Evolutionary conservation across 2,113 vertebrate genomes (phyloP), one percentile per base, ranked within the genome.

Genomic region (Tachysurus fulvidraco): DNA sequence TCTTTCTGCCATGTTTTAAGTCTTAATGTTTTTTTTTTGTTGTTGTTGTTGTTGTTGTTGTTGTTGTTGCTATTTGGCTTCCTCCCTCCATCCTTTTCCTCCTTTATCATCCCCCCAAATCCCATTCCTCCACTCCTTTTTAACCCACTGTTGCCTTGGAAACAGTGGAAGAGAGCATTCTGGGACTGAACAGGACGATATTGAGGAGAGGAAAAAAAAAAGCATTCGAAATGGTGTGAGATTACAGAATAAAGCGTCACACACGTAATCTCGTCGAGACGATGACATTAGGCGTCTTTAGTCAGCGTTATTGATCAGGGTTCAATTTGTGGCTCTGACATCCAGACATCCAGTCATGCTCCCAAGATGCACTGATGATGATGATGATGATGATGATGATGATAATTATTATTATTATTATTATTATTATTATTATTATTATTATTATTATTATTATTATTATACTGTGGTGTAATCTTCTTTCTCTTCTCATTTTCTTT

Each of bases 151-250:
- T 88, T 83, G 86, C 88, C 89, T 90, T 87, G 89, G 90, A 89
- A 92, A 90, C 90, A 88, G 90, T 90, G 90, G 90, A 91, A 89
- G 86, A 91, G 88, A 88, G 90, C 89, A 91, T 91, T 91, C 88
- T 91, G 89, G 91, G 89, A 91, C 85, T 88, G 73, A 86, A 81
- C 81, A 79, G 80, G 84, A 87, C 52, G 69, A 84, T 88, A 83
- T 76, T 36, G 36, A 36, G 64, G 80, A 69, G 62, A 52, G n/a
- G 30, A 5, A 6, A 10, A 10, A 13, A 46, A 74, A 83, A 69
- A 30, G 12, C 19, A 17, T 10, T 73, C 14, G 10, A 64, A 44
- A 90, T 46, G 59, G 46, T 71, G 81, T 64, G 62, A n/a, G 60
- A 55, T 25, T 36, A 44, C 46, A 50, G 46, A 7, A 9, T 67